phyloP scores from a whole-genome alignment of 2,888 invertebrate genomes.

The Merodon equestris region DNA sequence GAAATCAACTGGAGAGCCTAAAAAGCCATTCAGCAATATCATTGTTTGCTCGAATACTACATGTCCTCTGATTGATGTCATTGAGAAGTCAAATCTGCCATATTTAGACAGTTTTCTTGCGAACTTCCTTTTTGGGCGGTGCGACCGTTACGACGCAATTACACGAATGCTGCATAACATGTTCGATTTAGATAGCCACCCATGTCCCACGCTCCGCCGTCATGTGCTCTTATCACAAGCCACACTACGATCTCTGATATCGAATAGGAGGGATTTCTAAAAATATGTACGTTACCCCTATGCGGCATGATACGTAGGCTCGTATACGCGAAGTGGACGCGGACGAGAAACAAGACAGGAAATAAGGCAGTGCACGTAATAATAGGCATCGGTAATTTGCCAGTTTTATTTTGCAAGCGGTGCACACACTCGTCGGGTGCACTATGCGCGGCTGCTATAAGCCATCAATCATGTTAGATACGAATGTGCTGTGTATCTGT shows the following conservation, averaged over 20 bases:
- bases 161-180: slow-evolving; percentile 17
- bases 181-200: slow-evolving; percentile 16
- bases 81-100: slow-evolving; percentile 6
- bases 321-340: no score
- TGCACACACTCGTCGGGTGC: slow-evolving; percentile 7
- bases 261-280: slow-evolving; percentile 24
- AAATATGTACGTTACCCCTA: slow-evolving; percentile 11
- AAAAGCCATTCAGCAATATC: slow-evolving; percentile 11
- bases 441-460: slow-evolving; percentile 57
- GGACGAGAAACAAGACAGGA: no score
- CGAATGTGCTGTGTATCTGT: slow-evolving; percentile 8
- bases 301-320: no score
- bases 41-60: no score
- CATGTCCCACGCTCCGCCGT: no score
- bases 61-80: no score
- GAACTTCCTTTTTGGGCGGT: slow-evolving; percentile 8
- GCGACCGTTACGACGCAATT: slow-evolving; percentile 3
- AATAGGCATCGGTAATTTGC: slow-evolving; percentile 1
- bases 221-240: slow-evolving; percentile 2
- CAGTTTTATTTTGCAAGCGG: slow-evolving; percentile 2
- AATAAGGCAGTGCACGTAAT: neutral
- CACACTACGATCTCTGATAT: slow-evolving; percentile 14
- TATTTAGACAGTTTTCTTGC: slow-evolving; percentile 3
- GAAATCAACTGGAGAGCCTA: neutral
- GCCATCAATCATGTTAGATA: slow-evolving; percentile 61